phyloP scores from a whole-genome alignment of 2,888 invertebrate species.

The Erebia epiphron region DNA sequence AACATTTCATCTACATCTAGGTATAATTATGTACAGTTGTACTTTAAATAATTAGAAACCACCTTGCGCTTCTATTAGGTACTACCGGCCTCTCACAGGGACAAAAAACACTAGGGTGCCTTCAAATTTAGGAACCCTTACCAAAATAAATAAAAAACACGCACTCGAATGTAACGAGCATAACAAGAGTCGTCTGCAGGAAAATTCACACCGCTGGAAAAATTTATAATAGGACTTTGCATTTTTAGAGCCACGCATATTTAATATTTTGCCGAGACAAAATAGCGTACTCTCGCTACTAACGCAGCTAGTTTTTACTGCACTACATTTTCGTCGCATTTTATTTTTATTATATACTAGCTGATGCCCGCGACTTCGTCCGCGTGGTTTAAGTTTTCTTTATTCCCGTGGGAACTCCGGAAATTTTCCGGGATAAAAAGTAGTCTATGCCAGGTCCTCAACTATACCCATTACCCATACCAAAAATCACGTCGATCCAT shows the following conservation, averaged over 20 bases:
- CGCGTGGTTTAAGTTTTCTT: no score
- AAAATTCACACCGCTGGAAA: constrained; percentile 19
- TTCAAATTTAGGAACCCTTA: constrained; percentile 14
- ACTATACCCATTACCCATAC: no score
- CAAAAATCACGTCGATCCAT: no score
- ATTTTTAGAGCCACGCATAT: constrained; percentile 12
- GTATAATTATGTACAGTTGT: no score
- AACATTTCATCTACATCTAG: no score
- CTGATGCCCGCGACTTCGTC: no score
- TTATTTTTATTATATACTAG: no score
- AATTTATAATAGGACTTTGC: constrained; percentile 13
- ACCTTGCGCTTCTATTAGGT: neutral
- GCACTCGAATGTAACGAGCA: constrained; percentile 20
- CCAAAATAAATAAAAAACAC: constrained; percentile 10
- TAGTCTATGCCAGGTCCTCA: no score
- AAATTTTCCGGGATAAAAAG: no score
- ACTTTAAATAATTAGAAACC: no score
- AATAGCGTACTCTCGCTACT: neutral
- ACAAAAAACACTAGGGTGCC: neutral
- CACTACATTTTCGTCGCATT: no score
- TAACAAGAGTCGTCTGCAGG: constrained; percentile 18
- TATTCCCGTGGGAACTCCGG: no score
- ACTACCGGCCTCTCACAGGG: neutral
- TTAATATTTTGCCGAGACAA: neutral
- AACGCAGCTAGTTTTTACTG: neutral